phyloP scores from a whole-genome alignment of 92 coral and sea anemone species.

The Desmophyllum pertusum region DNA sequence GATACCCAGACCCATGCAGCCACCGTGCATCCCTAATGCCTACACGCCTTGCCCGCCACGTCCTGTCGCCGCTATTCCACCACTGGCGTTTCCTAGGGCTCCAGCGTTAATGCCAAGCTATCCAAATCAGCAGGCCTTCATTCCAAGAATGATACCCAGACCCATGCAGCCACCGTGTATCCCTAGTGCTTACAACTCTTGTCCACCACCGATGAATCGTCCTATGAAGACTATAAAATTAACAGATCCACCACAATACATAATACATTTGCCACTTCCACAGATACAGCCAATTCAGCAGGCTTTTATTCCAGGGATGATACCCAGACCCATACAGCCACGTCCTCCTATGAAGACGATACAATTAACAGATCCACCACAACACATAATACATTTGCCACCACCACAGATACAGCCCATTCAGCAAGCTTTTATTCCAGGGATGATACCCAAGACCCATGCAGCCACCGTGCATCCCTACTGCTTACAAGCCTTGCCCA shows the following conservation, averaged over 20 bases:
- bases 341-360: background rate
- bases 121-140: constrained; percentile 23
- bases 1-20: too few species aligned
- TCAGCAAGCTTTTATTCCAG: background rate
- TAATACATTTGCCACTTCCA: constrained; percentile 29
- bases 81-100: constrained; percentile 8
- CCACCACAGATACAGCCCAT: background rate
- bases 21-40: too few species aligned
- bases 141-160: constrained; percentile 6
- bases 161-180: constrained; percentile 51
- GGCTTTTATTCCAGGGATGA: background rate
- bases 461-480: constrained; percentile 63
- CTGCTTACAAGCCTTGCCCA: constrained; percentile 36
- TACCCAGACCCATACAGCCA: background rate
- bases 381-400: background rate
- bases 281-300: background rate
- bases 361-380: background rate
- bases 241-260: constrained; percentile 17
- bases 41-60: too few species aligned
- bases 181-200: constrained; percentile 42
- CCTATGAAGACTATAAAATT: background rate
- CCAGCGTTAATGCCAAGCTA: constrained; percentile 11
- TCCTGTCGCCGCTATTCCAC: constrained; percentile 12
- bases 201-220: constrained; percentile 2
- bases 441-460: background rate